Base-by-base conservation (phyloP, 2,888 invertebrate genomes). In the Drosophila flavopinicola region DNA sequence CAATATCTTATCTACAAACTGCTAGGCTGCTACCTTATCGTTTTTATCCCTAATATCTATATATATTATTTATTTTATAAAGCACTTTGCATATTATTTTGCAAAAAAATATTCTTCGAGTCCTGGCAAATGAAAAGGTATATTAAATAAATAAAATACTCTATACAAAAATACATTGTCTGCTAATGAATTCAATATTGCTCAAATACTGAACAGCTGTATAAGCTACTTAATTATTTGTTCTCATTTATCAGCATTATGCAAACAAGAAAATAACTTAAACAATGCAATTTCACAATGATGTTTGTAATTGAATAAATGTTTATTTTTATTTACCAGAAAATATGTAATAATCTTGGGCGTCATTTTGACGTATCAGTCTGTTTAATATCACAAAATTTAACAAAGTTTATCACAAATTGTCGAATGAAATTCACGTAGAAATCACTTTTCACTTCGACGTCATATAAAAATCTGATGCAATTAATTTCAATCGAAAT, bases 291-390 rank as follows among this genome's bases (percentile, higher is more conserved):
- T 53, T 23, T 13, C 29, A 11, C 35, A 29, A 29, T 0, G 9
- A 17, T 25, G 25, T 51, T 20, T 25, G n/a, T 13, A 29, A 25
- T 9, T 27, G 3, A 1, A 6, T 6, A 37, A 35, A 45, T 3
- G 1, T 1, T 10, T n/a, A n/a, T n/a, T 6, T 15, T n/a, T 60
- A 60, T 42, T 82, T 90, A 90, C 90, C 90, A 90, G 78, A 69
- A 90, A 85, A 66, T 88, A 90, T 38, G 85, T 87, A 20, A 89
- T 83, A 48, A 90, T 85, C 80, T 88, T 82, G 15, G 89, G 89
- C 58, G 90, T 76, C 90, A 90, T 89, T 74, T 61, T 64, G 32
- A 53, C 33, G 37, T 56, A 80, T 79, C 85, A 79, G 78, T 79
- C 85, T 66, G 38, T 56, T 51, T 37, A 41, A 63, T 83, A 78